Evolutionary conservation across 2,113 vertebrate genomes (phyloP).

Genomic region (Rhinoderma darwinii): DNA sequence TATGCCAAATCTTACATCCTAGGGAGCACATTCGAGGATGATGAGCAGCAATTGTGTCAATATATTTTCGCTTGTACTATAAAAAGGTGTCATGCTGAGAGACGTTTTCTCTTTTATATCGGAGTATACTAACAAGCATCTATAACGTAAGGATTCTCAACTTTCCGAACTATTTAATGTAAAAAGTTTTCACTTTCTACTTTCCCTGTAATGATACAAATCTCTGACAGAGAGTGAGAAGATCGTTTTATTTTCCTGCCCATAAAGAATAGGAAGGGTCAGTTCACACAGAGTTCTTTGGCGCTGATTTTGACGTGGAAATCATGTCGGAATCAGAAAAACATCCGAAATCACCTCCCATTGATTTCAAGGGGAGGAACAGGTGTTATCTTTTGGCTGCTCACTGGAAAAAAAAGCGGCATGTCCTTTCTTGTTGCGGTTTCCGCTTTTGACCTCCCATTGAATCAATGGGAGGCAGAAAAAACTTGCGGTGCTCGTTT

Average conservation of each 20-base stretch:
- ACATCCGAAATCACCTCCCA: too few relatives aligned
- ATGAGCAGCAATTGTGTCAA: slow-evolving; percentile 23
- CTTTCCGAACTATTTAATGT: slow-evolving; percentile 34
- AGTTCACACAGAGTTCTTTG: too few relatives aligned
- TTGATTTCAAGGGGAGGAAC: too few relatives aligned
- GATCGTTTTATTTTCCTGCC: not conserved
- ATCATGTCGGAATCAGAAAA: too few relatives aligned
- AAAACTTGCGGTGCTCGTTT: too few relatives aligned
- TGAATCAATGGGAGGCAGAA: too few relatives aligned
- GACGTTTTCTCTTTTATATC: slow-evolving; percentile 40
- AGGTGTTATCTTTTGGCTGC: too few relatives aligned
- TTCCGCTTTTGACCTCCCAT: too few relatives aligned
- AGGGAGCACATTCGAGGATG: slow-evolving; percentile 24
- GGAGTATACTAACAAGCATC: slow-evolving; percentile 55
- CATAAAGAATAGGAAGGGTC: not conserved
- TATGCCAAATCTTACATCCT: slow-evolving; percentile 3
- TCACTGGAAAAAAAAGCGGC: too few relatives aligned
- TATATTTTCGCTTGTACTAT: slow-evolving; percentile 24
- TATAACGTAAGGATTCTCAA: slow-evolving; percentile 48
- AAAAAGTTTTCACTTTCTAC: slow-evolving; percentile 26
- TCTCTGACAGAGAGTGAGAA: not conserved
- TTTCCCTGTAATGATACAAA: not conserved
- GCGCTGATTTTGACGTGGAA: too few relatives aligned
- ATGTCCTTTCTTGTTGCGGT: too few relatives aligned
- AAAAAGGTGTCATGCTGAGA: slow-evolving; percentile 33